These are phyloP conservation scores for Proales similis DNA, from an alignment of 1,140 invertebrate genomes.

Conservation along the genomic window DNA sequence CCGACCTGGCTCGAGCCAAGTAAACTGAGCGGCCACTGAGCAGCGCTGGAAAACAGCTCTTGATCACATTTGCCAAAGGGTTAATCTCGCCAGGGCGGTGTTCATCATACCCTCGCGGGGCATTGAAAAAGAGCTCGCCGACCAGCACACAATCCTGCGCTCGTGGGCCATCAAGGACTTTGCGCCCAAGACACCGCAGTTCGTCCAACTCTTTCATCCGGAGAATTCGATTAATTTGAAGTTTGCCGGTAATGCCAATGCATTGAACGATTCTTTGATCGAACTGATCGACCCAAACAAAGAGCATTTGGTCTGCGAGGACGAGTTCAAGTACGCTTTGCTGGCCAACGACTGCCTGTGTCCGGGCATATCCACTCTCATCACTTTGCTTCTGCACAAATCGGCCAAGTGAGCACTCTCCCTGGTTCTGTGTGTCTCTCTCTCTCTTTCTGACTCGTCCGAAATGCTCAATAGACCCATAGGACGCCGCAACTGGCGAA, in stretches of 20 bases:
- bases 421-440: not conserved
- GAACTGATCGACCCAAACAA: too few species aligned
- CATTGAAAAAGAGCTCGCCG: conserved; percentile 35
- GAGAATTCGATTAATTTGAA: conserved; percentile 34
- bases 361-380: conserved; percentile 24
- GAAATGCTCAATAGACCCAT: not conserved
- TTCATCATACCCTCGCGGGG: conserved; percentile 30
- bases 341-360: conserved; percentile 35
- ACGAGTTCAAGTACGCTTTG: conserved; percentile 37
- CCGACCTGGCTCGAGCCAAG: conserved; percentile 34
- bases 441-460: not conserved
- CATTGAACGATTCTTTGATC: too few species aligned
- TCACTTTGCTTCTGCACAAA: conserved; percentile 31
- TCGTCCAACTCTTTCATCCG: conserved; percentile 28
- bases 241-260: too few species aligned
- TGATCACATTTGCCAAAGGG: not conserved
- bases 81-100: conserved; percentile 34
- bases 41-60: not conserved
- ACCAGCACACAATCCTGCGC: conserved; percentile 35
- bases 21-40: not conserved
- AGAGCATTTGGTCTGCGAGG: conserved; percentile 34
- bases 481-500: too few species aligned
- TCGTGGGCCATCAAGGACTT: conserved; percentile 38
- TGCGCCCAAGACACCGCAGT: conserved; percentile 31
- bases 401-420: conserved; percentile 22